Evolutionary conservation across 2,888 invertebrate genomes (phyloP).

Genomic region (Andrena hattorfiana): DNA sequence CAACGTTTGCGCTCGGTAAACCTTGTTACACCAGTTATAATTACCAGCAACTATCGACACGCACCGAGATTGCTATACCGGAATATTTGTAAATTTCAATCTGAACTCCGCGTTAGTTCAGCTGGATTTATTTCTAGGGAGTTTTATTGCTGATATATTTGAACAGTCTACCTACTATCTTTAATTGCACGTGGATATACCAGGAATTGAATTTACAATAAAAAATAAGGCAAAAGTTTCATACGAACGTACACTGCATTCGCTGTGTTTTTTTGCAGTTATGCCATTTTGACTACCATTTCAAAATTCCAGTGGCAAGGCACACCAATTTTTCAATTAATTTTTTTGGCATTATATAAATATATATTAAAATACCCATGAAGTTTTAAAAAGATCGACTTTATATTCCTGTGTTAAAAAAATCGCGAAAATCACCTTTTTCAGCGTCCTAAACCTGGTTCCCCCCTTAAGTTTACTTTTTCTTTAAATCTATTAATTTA

Average conservation of each 20-base stretch:
- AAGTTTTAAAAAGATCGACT: too few species aligned
- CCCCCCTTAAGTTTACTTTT: background rate
- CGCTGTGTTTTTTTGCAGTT: too few species aligned
- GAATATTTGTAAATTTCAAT: conserved; percentile 18
- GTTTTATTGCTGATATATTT: background rate
- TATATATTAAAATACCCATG: too few species aligned
- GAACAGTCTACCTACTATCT: too few species aligned
- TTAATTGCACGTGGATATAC: background rate
- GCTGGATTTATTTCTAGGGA: background rate
- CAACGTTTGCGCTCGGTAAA: conserved; percentile 47
- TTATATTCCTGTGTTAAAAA: too few species aligned
- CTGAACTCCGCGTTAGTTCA: background rate
- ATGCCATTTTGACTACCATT: too few species aligned
- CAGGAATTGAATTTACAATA: background rate
- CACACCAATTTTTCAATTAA: too few species aligned
- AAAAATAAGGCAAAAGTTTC: background rate
- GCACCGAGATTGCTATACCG: conserved; percentile 58
- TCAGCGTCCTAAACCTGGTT: too few species aligned
- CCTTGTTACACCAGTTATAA: conserved; percentile 66
- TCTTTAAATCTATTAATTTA: background rate
- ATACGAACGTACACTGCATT: too few species aligned
- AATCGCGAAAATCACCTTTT: too few species aligned
- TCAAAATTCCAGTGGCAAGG: too few species aligned
- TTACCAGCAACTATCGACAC: conserved; percentile 68
- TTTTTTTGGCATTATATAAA: too few species aligned